Evolutionary conservation across 2,888 invertebrate species (phyloP).

Genomic region (Apotomis capreana): DNA sequence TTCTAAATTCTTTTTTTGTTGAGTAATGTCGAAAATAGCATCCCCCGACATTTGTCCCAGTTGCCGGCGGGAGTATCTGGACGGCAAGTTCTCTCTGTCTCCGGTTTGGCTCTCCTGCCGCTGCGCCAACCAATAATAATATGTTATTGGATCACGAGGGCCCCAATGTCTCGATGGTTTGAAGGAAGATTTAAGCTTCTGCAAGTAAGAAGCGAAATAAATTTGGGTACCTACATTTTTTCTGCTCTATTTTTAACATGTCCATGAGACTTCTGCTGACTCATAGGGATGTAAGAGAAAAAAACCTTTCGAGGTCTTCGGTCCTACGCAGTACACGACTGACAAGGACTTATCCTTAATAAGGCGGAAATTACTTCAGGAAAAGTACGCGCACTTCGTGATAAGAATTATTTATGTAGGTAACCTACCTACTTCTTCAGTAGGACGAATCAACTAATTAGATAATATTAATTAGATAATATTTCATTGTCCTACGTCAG

Average conservation of each 20-base stretch:
- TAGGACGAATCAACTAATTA: too few species aligned
- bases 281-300: conserved; percentile 17
- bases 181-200: conserved; percentile 74
- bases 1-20: conserved; percentile 56
- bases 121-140: conserved; percentile 73
- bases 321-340: conserved; percentile 12
- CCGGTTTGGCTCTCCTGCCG: conserved; percentile 56
- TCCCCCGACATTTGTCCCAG: conserved; percentile 64
- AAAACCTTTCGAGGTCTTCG: conserved; percentile 5
- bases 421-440: too few species aligned
- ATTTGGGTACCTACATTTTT: too few species aligned
- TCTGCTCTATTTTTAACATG: too few species aligned
- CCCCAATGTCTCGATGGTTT: conserved; percentile 75
- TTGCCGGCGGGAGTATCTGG: conserved; percentile 57
- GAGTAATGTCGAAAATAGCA: conserved; percentile 51
- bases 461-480: too few species aligned
- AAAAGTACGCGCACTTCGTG: conserved; percentile 44
- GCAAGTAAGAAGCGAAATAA: conserved; percentile 48
- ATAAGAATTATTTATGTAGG: conserved; percentile 39
- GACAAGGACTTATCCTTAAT: conserved; percentile 54
- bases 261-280: too few species aligned
- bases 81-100: conserved; percentile 48
- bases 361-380: conserved; percentile 35
- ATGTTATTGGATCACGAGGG: conserved; percentile 74
- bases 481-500: too few species aligned